Evolutionary conservation across 2,113 vertebrate genomes (phyloP).

Genomic region (Petromus typicus): DNA sequence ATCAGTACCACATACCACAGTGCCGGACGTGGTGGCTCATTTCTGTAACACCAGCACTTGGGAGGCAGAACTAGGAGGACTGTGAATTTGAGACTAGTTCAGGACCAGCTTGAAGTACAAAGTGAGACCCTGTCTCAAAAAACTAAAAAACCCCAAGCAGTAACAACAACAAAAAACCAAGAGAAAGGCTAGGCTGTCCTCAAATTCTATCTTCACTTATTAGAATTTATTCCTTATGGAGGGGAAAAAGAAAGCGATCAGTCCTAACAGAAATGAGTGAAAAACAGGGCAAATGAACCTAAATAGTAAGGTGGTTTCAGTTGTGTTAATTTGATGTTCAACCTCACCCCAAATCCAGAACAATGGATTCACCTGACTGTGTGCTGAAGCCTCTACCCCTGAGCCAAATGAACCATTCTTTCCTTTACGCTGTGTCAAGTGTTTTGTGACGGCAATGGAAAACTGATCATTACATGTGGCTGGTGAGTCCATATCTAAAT

Average conservation of each 20-base stretch:
- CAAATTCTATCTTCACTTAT: not conserved
- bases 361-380: not conserved
- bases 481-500: not conserved
- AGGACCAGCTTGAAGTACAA: too few species aligned
- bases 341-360: not conserved
- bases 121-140: too few species aligned
- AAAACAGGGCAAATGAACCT: not conserved
- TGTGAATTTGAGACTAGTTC: too few species aligned
- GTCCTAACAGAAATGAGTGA: not conserved
- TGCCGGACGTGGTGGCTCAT: too few species aligned
- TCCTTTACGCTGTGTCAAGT: not conserved
- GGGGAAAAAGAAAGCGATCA: not conserved
- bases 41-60: too few species aligned
- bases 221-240: not conserved
- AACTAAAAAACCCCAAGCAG: too few species aligned
- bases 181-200: not conserved
- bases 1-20: too few species aligned
- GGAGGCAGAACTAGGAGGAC: too few species aligned
- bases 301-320: not conserved
- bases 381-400: not conserved
- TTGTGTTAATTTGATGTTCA: not conserved
- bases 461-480: not conserved
- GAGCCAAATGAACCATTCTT: not conserved
- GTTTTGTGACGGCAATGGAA: not conserved
- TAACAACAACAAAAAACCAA: too few species aligned